A percentile compares a stretch with the other conserved stretches of the same genome.
phyloP scores from a whole-genome alignment of 2,113 vertebrate genomes.

The Fregetta grallaria region DNA sequence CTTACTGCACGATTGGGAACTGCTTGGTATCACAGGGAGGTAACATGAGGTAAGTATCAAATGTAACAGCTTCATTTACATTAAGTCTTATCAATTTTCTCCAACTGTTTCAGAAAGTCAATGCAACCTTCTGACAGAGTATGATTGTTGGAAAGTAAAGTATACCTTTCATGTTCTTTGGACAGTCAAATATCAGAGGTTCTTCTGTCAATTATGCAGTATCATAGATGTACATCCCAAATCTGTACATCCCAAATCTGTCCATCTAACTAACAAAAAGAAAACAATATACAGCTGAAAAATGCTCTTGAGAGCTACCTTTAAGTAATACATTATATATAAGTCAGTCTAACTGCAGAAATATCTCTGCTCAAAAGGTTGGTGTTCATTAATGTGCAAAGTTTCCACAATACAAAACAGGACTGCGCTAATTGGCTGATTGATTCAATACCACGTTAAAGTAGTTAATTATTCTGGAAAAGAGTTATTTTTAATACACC shows the following conservation, averaged over 20 bases:
- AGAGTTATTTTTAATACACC: constrained; percentile 6
- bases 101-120: constrained; percentile 42
- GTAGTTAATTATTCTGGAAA: constrained; percentile 38
- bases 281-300: constrained; percentile 8
- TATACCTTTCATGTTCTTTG: constrained; percentile 36
- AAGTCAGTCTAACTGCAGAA: background rate
- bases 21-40: constrained; percentile 14
- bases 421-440: background rate
- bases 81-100: constrained; percentile 41
- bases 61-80: constrained; percentile 35
- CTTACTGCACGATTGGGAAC: background rate
- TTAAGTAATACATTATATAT: background rate
- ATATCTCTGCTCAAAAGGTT: background rate
- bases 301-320: background rate
- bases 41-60: constrained; percentile 35
- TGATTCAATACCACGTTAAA: constrained; percentile 19
- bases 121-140: constrained; percentile 18
- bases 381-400: background rate
- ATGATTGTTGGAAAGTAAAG: constrained; percentile 6
- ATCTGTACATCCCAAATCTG: constrained; percentile 52
- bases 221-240: constrained; percentile 33
- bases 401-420: background rate
- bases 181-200: constrained; percentile 21
- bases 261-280: constrained; percentile 29
- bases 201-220: constrained; percentile 31